These are phyloP conservation scores for Epinephelus fuscoguttatus DNA, from an alignment of 2,113 vertebrate species.

Conservation along the genomic window DNA sequence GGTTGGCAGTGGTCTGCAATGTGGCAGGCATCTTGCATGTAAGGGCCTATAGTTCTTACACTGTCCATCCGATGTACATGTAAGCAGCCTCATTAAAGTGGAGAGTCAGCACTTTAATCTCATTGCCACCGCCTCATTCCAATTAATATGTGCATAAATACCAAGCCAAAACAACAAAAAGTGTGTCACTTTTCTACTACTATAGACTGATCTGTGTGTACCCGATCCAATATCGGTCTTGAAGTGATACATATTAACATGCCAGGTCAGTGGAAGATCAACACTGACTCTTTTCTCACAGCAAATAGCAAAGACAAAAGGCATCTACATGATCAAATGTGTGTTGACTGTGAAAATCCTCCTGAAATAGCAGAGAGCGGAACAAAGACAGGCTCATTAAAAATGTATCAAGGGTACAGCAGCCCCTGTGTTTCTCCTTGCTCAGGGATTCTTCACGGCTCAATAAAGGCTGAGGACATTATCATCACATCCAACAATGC, in stretches of 20 bases:
- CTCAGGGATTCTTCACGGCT: conserved; percentile 63
- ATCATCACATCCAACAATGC: conserved; percentile 39
- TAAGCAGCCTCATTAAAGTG: neutral
- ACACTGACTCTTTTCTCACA: conserved; percentile 14
- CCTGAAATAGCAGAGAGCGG: conserved; percentile 60
- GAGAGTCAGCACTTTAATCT: neutral
- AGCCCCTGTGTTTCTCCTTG: conserved; percentile 57
- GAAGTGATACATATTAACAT: neutral
- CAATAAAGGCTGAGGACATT: conserved; percentile 51
- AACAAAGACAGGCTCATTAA: conserved; percentile 69
- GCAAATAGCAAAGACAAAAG: conserved; percentile 30
- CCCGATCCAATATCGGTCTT: neutral
- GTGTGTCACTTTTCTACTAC: neutral
- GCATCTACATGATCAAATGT: conserved; percentile 35
- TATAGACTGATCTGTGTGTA: neutral
- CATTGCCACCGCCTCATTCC: neutral
- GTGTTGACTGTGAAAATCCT: conserved; percentile 55
- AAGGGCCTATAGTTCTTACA: neutral
- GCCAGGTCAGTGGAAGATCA: neutral
- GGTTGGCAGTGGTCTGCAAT: too few relatives aligned
- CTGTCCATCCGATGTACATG: neutral
- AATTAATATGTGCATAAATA: neutral
- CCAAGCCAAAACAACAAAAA: neutral
- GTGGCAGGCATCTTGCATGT: neutral
- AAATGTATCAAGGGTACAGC: conserved; percentile 68